Evolutionary conservation across 1,140 invertebrate species (phyloP).

Genomic region (Lutraria rhynchaena): DNA sequence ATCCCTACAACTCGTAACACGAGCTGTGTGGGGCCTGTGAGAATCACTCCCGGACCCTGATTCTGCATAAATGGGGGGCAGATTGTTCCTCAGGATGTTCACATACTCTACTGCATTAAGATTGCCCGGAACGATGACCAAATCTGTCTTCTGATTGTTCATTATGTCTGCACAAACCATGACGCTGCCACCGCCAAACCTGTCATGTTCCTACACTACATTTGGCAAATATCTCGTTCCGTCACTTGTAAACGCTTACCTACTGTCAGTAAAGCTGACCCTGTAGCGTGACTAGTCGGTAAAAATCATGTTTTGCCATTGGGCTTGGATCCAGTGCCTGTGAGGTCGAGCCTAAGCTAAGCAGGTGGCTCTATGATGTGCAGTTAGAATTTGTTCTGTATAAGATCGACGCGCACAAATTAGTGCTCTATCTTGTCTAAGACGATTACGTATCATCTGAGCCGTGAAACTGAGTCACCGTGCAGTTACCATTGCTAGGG

Average conservation of each 20-base stretch:
- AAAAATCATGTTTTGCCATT: conserved; percentile 15
- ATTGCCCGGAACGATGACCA: background rate
- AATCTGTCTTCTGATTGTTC: background rate
- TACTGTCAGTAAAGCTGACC: background rate
- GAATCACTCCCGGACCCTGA: background rate
- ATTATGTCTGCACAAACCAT: background rate
- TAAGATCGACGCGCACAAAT: background rate
- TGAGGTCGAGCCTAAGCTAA: background rate
- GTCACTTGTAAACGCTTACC: background rate
- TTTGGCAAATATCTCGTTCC: conserved; percentile 10
- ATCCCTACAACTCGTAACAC: too few species aligned
- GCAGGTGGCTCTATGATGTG: conserved; percentile 2
- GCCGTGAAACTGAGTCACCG: background rate
- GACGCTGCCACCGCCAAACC: background rate
- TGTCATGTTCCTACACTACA: background rate
- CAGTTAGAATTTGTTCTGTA: background rate
- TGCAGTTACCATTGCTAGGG: background rate
- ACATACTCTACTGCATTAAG: background rate
- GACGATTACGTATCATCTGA: background rate
- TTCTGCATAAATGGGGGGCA: conserved; percentile 10
- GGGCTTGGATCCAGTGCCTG: background rate
- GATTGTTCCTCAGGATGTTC: background rate
- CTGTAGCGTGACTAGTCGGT: background rate
- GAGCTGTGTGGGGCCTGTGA: background rate
- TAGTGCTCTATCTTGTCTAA: background rate